phyloP scores from a whole-genome alignment of 2,888 invertebrate species.

The Luperina nickerlii region DNA sequence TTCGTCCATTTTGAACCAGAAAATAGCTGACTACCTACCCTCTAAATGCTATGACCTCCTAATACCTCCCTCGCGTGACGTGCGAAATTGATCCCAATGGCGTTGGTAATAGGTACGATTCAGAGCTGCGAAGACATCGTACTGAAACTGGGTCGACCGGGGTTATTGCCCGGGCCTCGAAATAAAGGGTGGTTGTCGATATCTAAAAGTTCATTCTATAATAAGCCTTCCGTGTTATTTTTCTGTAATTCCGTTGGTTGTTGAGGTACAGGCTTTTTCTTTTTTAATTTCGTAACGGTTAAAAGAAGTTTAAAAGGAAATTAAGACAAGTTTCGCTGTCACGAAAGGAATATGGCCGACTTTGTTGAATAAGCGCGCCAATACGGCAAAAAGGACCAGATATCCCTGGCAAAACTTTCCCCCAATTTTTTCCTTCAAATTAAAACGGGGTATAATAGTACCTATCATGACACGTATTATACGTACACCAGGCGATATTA shows the following conservation, averaged over 20 bases:
- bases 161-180: constrained; percentile 71
- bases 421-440: background rate
- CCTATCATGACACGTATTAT: background rate
- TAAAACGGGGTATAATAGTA: background rate
- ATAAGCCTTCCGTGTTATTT: constrained; percentile 62
- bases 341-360: background rate
- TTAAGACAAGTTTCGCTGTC: constrained; percentile 28
- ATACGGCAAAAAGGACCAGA: background rate
- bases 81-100: constrained; percentile 45
- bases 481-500: background rate
- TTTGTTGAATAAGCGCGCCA: constrained; percentile 20
- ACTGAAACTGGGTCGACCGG: constrained; percentile 67
- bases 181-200: constrained; percentile 72
- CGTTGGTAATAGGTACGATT: constrained; percentile 48
- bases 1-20: constrained; percentile 55
- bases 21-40: constrained; percentile 58
- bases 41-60: constrained; percentile 60
- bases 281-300: constrained; percentile 29
- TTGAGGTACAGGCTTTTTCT: constrained; percentile 12
- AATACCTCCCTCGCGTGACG: constrained; percentile 30
- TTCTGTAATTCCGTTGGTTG: constrained; percentile 51
- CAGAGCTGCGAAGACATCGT: constrained; percentile 38
- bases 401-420: background rate
- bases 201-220: constrained; percentile 67
- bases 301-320: constrained; percentile 32